Conservation (phyloP, 2,113 vertebrate species). For the Triplophysa siluroides region DNA sequence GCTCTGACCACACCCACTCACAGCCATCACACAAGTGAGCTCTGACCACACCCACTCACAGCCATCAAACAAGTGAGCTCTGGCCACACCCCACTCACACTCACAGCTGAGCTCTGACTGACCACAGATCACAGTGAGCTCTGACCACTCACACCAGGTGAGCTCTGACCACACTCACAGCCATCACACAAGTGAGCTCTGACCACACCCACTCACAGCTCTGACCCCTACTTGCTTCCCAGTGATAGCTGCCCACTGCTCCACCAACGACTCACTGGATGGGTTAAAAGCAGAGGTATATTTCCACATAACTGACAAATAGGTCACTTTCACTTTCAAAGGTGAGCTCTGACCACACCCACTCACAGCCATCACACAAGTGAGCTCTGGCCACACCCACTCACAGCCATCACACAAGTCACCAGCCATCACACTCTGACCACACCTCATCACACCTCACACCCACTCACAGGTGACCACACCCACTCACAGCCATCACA, state of each 20-base stretch:
- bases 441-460: slow-evolving; percentile 65
- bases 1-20: neutral
- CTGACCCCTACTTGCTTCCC: no score
- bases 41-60: slow-evolving; percentile 70
- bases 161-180: neutral
- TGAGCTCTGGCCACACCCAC: slow-evolving; percentile 16
- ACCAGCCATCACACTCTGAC: no score
- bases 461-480: neutral
- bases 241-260: no score
- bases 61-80: slow-evolving; percentile 56
- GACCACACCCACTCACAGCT: slow-evolving; percentile 56
- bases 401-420: slow-evolving; percentile 57
- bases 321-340: no score
- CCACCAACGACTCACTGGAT: no score
- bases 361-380: slow-evolving; percentile 68
- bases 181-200: slow-evolving; percentile 52
- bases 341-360: slow-evolving; percentile 30
- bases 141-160: no score
- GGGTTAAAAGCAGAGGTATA: no score
- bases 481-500: neutral
- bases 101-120: slow-evolving; percentile 44
- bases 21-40: no score
- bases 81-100: neutral
- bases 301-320: no score
- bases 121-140: slow-evolving; percentile 60